Conservation (phyloP, 1,140 invertebrate species). For the Drosophila punjabiensis region DNA sequence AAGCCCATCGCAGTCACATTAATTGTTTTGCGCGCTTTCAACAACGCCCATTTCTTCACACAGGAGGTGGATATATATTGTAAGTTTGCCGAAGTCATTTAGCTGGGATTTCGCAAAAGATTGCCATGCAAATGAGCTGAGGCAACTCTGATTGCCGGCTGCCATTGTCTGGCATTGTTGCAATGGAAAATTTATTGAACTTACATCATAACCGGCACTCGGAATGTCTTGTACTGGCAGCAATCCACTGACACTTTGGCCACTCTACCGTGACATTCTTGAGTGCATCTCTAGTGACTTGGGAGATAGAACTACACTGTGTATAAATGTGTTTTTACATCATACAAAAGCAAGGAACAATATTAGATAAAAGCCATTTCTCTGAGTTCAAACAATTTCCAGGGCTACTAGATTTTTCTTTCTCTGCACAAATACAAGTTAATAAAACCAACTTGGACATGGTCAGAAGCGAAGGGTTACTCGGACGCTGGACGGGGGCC, state of each 20-base stretch:
- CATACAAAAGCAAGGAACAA: too few species aligned
- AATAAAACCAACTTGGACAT: slow-evolving; percentile 71
- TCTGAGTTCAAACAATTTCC: background rate
- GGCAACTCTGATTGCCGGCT: slow-evolving; percentile 39
- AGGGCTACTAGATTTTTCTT: background rate
- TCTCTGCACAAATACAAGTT: slow-evolving; percentile 57
- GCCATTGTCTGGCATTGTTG: slow-evolving; percentile 56
- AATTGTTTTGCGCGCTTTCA: slow-evolving; percentile 66
- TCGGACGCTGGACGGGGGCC: slow-evolving; percentile 1
- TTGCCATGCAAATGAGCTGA: slow-evolving; percentile 60
- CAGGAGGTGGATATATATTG: slow-evolving; percentile 19
- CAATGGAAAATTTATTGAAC: slow-evolving; percentile 67
- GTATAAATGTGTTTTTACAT: too few species aligned
- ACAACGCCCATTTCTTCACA: slow-evolving; percentile 72
- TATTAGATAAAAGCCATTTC: background rate
- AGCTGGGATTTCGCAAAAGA: slow-evolving; percentile 60
- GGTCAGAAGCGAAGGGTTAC: slow-evolving; percentile 18
- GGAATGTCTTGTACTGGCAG: slow-evolving; percentile 33
- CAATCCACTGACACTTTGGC: slow-evolving; percentile 65
- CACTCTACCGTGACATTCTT: slow-evolving; percentile 76
- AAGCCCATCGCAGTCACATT: slow-evolving; percentile 64
- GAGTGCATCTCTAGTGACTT: slow-evolving; percentile 57
- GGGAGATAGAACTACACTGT: slow-evolving; percentile 14
- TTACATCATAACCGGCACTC: slow-evolving; percentile 61
- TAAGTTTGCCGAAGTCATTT: slow-evolving; percentile 48